phyloP scores from a whole-genome alignment of 2,113 vertebrate genomes.

The Carassius auratus region DNA sequence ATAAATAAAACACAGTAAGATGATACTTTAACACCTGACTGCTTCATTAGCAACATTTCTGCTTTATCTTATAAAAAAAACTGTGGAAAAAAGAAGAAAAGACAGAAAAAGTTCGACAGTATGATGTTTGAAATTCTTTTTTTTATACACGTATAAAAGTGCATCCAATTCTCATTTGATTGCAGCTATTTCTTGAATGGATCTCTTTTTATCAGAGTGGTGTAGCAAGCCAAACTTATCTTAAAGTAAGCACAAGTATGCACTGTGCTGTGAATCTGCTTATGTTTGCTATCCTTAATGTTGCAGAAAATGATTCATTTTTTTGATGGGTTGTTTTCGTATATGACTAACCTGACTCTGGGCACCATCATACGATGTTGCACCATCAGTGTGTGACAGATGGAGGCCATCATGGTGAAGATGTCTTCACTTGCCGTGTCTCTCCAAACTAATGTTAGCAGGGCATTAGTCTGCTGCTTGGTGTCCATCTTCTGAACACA shows the following conservation, averaged over 20 bases:
- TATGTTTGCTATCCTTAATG: not conserved
- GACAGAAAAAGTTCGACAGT: conserved; percentile 45
- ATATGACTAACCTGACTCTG: conserved; percentile 86
- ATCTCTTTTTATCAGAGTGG: not conserved
- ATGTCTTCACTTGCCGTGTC: conserved; percentile 94
- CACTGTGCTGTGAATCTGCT: not conserved
- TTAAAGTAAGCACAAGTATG: not conserved
- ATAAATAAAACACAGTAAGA: conserved; percentile 72
- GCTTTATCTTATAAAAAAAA: conserved; percentile 70
- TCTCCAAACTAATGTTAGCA: conserved; percentile 94
- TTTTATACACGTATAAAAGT: not conserved
- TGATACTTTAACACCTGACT: conserved; percentile 72
- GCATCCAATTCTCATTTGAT: not conserved
- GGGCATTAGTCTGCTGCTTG: conserved; percentile 92
- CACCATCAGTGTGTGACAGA: conserved; percentile 97
- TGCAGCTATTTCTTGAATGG: not conserved
- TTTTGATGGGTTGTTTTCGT: not conserved
- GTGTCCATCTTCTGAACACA: conserved; percentile 95
- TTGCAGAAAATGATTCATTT: not conserved
- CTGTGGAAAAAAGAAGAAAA: not conserved
- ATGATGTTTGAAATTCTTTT: conserved; percentile 1
- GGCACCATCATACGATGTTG: conserved; percentile 98
- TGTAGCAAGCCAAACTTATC: not conserved
- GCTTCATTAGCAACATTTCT: conserved; percentile 73
- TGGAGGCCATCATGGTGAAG: conserved; percentile 88